Percentiles rank a stretch among this genome's conserved stretches.
Evolutionary conservation across 2,113 vertebrate species (phyloP).

Genomic region (Gambusia affinis): DNA sequence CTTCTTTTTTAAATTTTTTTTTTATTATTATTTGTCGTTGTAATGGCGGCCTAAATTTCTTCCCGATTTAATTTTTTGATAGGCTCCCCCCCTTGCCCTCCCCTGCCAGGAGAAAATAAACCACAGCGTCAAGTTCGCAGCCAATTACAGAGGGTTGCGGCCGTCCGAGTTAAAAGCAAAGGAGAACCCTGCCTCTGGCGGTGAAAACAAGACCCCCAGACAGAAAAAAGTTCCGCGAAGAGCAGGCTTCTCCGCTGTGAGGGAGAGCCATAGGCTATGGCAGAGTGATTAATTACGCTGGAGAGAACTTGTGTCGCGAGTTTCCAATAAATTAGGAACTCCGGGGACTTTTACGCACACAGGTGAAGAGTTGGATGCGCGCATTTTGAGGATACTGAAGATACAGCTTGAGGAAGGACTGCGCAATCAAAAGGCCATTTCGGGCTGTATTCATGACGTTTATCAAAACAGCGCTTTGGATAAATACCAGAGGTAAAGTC

Average conservation of each 20-base stretch:
- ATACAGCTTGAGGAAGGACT: slow-evolving; percentile 38
- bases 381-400: slow-evolving; percentile 26
- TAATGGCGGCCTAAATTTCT: slow-evolving; percentile 19
- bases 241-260: slow-evolving; percentile 41
- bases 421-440: slow-evolving; percentile 10
- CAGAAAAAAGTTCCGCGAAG: slow-evolving; percentile 57
- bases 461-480: slow-evolving; percentile 46
- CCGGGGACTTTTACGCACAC: slow-evolving; percentile 72
- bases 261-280: slow-evolving; percentile 34
- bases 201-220: slow-evolving; percentile 59
- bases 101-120: slow-evolving; percentile 27
- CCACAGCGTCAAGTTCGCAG: slow-evolving; percentile 59
- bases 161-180: slow-evolving; percentile 32
- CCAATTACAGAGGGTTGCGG: slow-evolving; percentile 68
- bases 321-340: slow-evolving; percentile 77
- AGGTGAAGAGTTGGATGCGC: slow-evolving; percentile 67
- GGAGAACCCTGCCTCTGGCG: slow-evolving; percentile 72
- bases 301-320: slow-evolving; percentile 64
- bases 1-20: neutral
- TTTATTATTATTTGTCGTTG: too few relatives aligned
- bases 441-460: slow-evolving; percentile 63
- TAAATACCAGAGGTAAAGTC: slow-evolving; percentile 64
- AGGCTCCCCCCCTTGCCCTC: slow-evolving; percentile 20
- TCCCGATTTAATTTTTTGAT: slow-evolving; percentile 49
- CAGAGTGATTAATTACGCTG: slow-evolving; percentile 78